phyloP scores from a whole-genome alignment of 2,113 vertebrate species.

The Vombatus ursinus region DNA sequence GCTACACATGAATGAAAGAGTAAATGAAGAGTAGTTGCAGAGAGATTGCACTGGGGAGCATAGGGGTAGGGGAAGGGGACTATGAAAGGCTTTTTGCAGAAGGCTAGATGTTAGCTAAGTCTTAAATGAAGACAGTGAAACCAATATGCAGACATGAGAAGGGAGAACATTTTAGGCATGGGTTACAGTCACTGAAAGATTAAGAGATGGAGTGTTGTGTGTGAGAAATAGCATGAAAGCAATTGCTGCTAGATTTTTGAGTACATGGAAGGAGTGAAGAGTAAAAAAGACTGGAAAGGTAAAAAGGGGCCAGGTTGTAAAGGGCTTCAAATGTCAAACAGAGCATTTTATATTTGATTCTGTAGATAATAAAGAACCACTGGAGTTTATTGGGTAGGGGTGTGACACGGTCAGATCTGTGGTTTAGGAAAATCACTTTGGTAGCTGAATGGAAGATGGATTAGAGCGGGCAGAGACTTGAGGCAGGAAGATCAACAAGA shows the following conservation, averaged over 20 bases:
- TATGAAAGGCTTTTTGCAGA: not conserved
- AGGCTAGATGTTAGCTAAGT: not conserved
- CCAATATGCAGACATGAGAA: not conserved
- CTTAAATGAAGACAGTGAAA: not conserved
- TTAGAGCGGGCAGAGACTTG: not conserved
- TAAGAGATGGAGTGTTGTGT: not conserved
- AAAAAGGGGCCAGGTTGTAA: not conserved
- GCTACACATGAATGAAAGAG: not conserved
- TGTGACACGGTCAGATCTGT: not conserved
- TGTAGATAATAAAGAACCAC: not conserved
- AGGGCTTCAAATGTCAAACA: not conserved
- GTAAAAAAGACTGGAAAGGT: not conserved
- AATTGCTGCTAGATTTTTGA: not conserved
- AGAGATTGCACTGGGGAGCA: not conserved
- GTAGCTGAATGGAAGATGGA: not conserved
- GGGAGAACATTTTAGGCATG: not conserved
- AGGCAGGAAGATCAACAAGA: not conserved
- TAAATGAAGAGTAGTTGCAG: not conserved
- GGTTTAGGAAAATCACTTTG: not conserved
- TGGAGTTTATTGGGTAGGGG: not conserved
- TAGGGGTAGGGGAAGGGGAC: not conserved
- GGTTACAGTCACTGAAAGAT: not conserved
- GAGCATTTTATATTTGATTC: not conserved
- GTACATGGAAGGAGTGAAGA: not conserved
- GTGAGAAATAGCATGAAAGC: not conserved